Conservation (phyloP, 2,113 vertebrate species). For the Dasyprocta punctata region DNA sequence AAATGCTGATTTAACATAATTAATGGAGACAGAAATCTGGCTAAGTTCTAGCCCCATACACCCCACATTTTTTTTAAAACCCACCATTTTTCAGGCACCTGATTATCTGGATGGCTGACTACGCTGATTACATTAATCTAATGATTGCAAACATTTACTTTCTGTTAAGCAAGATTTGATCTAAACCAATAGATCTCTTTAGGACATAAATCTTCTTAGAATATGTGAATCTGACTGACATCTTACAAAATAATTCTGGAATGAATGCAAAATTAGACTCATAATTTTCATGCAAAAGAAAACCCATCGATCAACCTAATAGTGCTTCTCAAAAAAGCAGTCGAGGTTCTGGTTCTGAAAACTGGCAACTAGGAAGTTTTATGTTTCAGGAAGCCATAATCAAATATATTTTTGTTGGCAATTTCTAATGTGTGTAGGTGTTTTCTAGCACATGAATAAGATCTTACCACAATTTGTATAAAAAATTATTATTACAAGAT, state of each 20-base stretch:
- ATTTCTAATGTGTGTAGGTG: conserved; percentile 26
- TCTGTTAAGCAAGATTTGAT: conserved; percentile 45
- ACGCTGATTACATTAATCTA: conserved; percentile 46
- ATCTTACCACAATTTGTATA: background rate
- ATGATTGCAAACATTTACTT: conserved; percentile 47
- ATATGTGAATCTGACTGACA: conserved; percentile 45
- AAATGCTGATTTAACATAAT: conserved; percentile 26
- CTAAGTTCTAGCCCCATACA: background rate
- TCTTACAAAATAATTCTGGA: conserved; percentile 60
- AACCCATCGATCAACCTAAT: conserved; percentile 44
- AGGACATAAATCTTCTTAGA: conserved; percentile 53
- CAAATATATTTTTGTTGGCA: conserved; percentile 13
- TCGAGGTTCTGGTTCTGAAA: conserved; percentile 49
- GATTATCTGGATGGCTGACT: conserved; percentile 54
- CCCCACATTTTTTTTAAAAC: background rate
- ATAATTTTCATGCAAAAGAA: conserved; percentile 57
- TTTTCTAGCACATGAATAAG: conserved; percentile 39
- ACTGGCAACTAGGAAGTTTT: conserved; percentile 21
- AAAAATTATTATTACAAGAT: conserved; percentile 55
- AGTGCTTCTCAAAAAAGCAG: conserved; percentile 47
- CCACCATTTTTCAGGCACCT: background rate
- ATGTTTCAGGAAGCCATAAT: conserved; percentile 52
- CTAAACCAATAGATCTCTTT: conserved; percentile 38
- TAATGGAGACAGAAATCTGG: conserved; percentile 62
- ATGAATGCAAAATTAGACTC: conserved; percentile 71